Percentiles rank a stretch among this genome's conserved stretches.
These are phyloP conservation scores for Pseudobourletiella spinata DNA, from an alignment of 1,140 invertebrate genomes.

Conservation along the genomic window DNA sequence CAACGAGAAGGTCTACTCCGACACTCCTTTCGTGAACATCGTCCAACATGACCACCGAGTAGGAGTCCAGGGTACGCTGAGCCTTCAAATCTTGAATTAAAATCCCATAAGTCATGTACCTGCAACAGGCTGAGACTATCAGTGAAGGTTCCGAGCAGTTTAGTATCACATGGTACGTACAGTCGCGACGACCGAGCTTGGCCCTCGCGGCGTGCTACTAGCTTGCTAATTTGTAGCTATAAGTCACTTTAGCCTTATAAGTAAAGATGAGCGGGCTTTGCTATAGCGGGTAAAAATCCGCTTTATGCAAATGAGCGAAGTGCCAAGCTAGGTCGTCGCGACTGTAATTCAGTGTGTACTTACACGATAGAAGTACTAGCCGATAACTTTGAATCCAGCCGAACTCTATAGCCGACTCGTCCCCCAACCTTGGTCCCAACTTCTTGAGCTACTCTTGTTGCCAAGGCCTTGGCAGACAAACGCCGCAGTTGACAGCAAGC, in stretches of 20 bases:
- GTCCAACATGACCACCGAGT: slow-evolving; percentile 98
- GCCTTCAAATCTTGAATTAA: slow-evolving; percentile 92
- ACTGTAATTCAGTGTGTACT: too few relatives aligned
- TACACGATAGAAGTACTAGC: slow-evolving; percentile 5
- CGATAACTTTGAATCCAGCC: background rate
- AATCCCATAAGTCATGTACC: slow-evolving; percentile 99
- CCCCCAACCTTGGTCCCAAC: slow-evolving; percentile 1
- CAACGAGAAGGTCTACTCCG: slow-evolving; percentile 97
- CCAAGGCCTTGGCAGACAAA: slow-evolving; percentile 47
- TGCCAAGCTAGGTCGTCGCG: too few relatives aligned
- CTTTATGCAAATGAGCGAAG: too few relatives aligned
- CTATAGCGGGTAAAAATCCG: too few relatives aligned
- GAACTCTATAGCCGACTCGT: slow-evolving; percentile 11
- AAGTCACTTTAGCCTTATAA: too few relatives aligned
- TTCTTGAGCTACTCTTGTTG: slow-evolving; percentile 34
- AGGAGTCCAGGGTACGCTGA: slow-evolving; percentile 88
- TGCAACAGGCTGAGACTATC: too few relatives aligned
- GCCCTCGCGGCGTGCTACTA: too few relatives aligned
- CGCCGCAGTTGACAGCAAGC: slow-evolving; percentile 46
- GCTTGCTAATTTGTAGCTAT: too few relatives aligned
- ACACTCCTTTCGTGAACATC: slow-evolving; percentile 97
- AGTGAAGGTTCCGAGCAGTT: slow-evolving; percentile 37
- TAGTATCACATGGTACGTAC: too few relatives aligned
- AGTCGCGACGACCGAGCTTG: too few relatives aligned
- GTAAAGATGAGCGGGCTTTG: too few relatives aligned